Percentiles rank a stretch among this genome's conserved stretches.
Conservation (phyloP, 2,113 vertebrate genomes). For the Chrysochloris asiatica region DNA sequence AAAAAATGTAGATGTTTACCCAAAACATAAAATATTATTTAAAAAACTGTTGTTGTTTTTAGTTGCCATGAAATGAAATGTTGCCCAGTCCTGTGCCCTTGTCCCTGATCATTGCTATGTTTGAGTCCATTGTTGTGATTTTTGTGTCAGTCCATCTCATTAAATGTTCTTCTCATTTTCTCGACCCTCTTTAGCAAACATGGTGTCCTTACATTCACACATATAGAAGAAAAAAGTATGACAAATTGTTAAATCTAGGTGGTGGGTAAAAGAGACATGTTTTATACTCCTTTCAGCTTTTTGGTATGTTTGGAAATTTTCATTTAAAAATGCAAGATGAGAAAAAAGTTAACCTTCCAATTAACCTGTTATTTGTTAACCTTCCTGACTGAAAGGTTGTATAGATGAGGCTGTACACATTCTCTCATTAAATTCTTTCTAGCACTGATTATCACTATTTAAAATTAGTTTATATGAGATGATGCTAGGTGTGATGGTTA, state of each 20-base stretch:
- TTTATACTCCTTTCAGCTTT: slow-evolving; percentile 21
- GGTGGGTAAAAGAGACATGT: neutral
- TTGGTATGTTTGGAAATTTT: slow-evolving; percentile 14
- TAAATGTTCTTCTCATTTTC: neutral
- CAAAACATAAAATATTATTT: neutral
- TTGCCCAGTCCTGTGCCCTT: neutral
- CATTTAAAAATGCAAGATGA: slow-evolving; percentile 20
- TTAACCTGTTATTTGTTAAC: slow-evolving; percentile 13
- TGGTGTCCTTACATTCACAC: neutral
- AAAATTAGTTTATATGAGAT: slow-evolving; percentile 15
- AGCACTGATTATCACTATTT: neutral
- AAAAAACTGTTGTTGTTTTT: neutral
- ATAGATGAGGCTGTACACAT: neutral
- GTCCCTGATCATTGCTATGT: neutral
- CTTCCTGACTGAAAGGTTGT: neutral
- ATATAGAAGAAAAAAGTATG: neutral
- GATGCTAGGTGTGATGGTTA: neutral
- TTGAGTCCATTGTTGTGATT: neutral
- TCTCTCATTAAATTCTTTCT: neutral
- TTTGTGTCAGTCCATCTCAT: neutral
- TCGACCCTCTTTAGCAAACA: neutral
- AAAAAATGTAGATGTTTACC: neutral
- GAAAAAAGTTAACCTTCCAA: neutral
- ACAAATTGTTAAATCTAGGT: neutral
- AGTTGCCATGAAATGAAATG: neutral